Conservation (phyloP, 2,113 vertebrate species). For the Aphelocoma coerulescens region DNA sequence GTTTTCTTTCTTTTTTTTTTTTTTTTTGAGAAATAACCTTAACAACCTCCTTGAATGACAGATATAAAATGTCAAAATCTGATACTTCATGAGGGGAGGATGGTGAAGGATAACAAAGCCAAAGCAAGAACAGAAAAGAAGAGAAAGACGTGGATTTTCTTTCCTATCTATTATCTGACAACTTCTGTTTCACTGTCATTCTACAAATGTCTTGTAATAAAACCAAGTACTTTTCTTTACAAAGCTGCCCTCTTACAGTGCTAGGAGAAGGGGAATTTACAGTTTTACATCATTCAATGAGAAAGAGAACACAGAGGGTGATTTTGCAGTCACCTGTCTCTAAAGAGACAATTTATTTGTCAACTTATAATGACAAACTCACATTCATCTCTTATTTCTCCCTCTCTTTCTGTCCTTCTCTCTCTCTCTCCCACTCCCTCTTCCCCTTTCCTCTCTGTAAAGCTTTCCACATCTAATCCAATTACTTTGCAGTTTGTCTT, state of each 20-base stretch:
- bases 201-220: neutral
- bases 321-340: neutral
- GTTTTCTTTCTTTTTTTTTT: too few relatives aligned
- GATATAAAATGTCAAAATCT: neutral
- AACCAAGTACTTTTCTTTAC: neutral
- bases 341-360: conserved; percentile 8
- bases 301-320: neutral
- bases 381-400: neutral
- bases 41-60: neutral
- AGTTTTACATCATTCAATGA: neutral
- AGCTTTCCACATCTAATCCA: neutral
- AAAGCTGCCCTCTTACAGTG: neutral
- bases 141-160: neutral
- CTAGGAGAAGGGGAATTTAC: neutral
- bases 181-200: neutral
- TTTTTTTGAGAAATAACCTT: neutral
- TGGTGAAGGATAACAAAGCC: neutral
- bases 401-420: neutral
- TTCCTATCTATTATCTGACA: neutral
- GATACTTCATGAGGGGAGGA: neutral
- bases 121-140: neutral
- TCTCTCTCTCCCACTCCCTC: neutral
- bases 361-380: neutral
- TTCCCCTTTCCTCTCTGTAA: neutral
- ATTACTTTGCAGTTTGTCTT: neutral